Evolutionary conservation across 2,888 invertebrate genomes (phyloP).

Genomic region (Euclidia mi): DNA sequence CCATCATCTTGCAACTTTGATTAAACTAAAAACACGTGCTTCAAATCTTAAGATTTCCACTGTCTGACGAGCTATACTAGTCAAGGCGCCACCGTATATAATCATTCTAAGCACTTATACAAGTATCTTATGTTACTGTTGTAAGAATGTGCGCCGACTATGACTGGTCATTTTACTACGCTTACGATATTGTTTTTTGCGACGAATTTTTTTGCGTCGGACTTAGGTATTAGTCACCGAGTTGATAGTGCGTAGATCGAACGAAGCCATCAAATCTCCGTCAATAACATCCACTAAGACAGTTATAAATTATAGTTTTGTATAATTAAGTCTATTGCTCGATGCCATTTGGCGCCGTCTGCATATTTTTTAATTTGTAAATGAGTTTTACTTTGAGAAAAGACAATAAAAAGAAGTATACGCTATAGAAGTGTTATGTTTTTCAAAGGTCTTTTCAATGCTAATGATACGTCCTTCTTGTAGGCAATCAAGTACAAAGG

Average conservation of each 20-base stretch:
- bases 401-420: not conserved
- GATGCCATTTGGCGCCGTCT: not conserved
- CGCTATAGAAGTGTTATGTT: not conserved
- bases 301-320: slow-evolving; percentile 10
- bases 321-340: slow-evolving; percentile 3
- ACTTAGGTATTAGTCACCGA: not conserved
- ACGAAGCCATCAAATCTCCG: not conserved
- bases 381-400: too few relatives aligned
- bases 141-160: too few relatives aligned
- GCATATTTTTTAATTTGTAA: not conserved
- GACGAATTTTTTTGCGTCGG: not conserved
- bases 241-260: not conserved
- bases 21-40: too few relatives aligned
- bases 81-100: too few relatives aligned
- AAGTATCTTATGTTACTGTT: too few relatives aligned
- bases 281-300: slow-evolving; percentile 3
- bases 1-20: too few relatives aligned
- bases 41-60: too few relatives aligned
- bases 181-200: not conserved
- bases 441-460: too few relatives aligned
- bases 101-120: too few relatives aligned
- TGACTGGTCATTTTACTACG: slow-evolving; percentile 1
- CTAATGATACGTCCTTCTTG: slow-evolving; percentile 35
- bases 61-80: too few relatives aligned
- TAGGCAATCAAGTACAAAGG: slow-evolving; percentile 33